Base-by-base conservation (phyloP, 2,797 vertebrate genomes). In the Pantherophis vulpinus region DNA sequence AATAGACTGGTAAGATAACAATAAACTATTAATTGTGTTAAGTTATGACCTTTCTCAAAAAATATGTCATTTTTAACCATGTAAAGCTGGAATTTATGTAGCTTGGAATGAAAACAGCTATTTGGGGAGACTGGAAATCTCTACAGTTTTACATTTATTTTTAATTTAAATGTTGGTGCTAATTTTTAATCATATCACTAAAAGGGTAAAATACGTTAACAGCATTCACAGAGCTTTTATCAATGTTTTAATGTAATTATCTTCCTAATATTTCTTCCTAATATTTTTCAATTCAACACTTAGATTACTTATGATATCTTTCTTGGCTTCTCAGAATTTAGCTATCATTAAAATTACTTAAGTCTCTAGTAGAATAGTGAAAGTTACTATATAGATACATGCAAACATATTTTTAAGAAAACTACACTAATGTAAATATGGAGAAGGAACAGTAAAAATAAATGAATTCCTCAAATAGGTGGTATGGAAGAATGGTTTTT, bases 1-100 rank as follows among this genome's bases (percentile, higher is more conserved):
- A 99, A 99, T 97, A 98, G 99, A 96, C 97, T 99, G 98, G 99
- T 99, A 98, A 98, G 98, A 96, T 92, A 92, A 12, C 70, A 94
- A 74, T 95, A 92, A 94, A 95, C 90, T 95, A 0, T 94, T 96
- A 13, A 95, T 89, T 94, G 79, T 97, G 60, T 97, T 92, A 91
- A 93, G 61, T 92, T 79, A 47, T 87, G 63, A 63, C 93, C 42
- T 94, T 96, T 86, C 91, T 94, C 16, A 93, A 91, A 91, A 94
- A 91, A 91, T 96, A 96, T 96, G 92, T 91, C 70, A 91, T 93
- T 92, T 66, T 56, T 58, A 92, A 56, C 70, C 87, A 32, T 8
- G 59, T n/a, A 90, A 74, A 93, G 56, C 60, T 91, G 14, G 66
- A 86, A 55, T 93, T 91, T 88, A 88, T 74, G 56, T 47, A 90